Conservation (phyloP, 2,797 vertebrate species). For the Monodelphis domestica region DNA sequence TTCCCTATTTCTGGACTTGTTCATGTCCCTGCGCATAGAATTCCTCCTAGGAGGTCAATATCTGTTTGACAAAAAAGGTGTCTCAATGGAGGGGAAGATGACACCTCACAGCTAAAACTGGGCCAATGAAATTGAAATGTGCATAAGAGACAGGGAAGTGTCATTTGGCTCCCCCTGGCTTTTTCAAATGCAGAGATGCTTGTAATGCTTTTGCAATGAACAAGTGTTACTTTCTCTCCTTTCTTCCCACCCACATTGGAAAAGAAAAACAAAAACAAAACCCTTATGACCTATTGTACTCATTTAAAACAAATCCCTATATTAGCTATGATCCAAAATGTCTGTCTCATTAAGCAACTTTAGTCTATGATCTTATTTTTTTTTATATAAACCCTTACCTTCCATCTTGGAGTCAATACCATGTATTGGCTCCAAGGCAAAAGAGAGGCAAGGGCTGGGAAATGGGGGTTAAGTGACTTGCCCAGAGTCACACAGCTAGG, state of each 20-base stretch:
- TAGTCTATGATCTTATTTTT: neutral
- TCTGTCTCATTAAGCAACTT: neutral
- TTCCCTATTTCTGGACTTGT: slow-evolving; percentile 46
- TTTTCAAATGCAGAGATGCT: slow-evolving; percentile 55
- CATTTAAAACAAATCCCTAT: neutral
- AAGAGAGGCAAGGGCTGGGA: too few relatives aligned
- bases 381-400: too few relatives aligned
- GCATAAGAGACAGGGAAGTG: slow-evolving; percentile 71
- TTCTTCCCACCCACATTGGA: neutral
- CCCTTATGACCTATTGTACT: neutral
- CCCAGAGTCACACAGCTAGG: too few relatives aligned
- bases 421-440: too few relatives aligned
- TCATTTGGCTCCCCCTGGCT: slow-evolving; percentile 71
- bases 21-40: slow-evolving; percentile 16
- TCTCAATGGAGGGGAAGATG: slow-evolving; percentile 49
- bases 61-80: slow-evolving; percentile 67
- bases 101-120: slow-evolving; percentile 53
- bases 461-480: too few relatives aligned
- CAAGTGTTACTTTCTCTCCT: neutral
- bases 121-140: slow-evolving; percentile 76
- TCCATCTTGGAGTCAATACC: too few relatives aligned
- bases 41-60: slow-evolving; percentile 67
- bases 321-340: neutral
- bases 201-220: neutral
- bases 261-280: neutral